A percentile compares a stretch with the other conserved stretches of the same genome.
phyloP scores from a whole-genome alignment of 2,888 invertebrate genomes.

The Agrochola lota region DNA sequence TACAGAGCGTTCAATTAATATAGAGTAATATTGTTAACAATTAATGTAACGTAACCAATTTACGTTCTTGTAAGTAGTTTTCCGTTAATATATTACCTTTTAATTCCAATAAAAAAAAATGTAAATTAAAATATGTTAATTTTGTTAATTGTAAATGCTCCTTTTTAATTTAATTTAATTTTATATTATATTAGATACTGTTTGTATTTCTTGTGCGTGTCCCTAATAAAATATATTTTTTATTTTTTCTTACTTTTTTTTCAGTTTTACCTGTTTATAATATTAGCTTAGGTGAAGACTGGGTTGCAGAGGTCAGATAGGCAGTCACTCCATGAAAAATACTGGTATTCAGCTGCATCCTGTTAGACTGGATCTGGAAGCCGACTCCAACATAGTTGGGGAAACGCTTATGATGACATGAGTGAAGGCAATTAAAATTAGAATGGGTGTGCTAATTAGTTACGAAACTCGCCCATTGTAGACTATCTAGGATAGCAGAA shows the following conservation, averaged over 20 bases:
- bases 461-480: constrained; percentile 6
- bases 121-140: too few relatives aligned
- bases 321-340: background rate
- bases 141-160: too few relatives aligned
- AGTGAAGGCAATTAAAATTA: background rate
- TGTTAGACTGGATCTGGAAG: background rate
- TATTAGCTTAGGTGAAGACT: background rate
- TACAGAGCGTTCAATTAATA: constrained; percentile 1
- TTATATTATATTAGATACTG: too few relatives aligned
- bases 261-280: too few relatives aligned
- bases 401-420: background rate
- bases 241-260: too few relatives aligned
- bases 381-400: background rate
- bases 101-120: too few relatives aligned
- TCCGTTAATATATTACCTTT: background rate
- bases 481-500: constrained; percentile 6
- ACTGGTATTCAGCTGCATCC: background rate
- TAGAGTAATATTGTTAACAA: constrained; percentile 1
- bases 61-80: background rate
- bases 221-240: too few relatives aligned
- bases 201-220: too few relatives aligned
- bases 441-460: constrained; percentile 1
- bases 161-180: too few relatives aligned
- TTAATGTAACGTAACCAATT: background rate
- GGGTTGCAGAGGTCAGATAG: background rate